A percentile compares a stretch with the other conserved stretches of the same genome.
Evolutionary conservation across 2,888 invertebrate genomes (phyloP).

Genomic region (Tachina lurida): DNA sequence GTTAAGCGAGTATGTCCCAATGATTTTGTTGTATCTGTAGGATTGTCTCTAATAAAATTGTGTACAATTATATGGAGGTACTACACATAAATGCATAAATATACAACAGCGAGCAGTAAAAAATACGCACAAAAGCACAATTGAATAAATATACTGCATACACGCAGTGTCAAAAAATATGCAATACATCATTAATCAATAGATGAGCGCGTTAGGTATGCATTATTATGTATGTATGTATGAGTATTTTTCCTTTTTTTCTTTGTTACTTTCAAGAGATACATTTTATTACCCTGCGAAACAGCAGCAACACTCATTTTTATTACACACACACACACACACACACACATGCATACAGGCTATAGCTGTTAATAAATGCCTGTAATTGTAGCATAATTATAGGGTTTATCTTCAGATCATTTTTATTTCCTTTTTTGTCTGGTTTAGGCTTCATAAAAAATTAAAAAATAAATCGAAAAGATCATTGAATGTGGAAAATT

Average conservation of each 20-base stretch:
- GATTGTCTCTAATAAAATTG: constrained; percentile 68
- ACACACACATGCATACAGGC: neutral
- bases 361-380: constrained; percentile 1
- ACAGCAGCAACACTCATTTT: constrained; percentile 14
- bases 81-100: constrained; percentile 31
- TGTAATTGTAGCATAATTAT: constrained; percentile 50
- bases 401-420: constrained; percentile 45
- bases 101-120: constrained; percentile 45
- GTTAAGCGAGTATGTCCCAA: constrained; percentile 24
- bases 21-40: constrained; percentile 41
- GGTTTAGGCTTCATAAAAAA: neutral
- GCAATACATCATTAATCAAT: constrained; percentile 69
- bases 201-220: constrained; percentile 18
- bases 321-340: neutral
- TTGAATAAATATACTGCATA: constrained; percentile 57
- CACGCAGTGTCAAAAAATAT: constrained; percentile 63
- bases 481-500: constrained; percentile 12
- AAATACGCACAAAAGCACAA: constrained; percentile 64
- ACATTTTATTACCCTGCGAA: constrained; percentile 20
- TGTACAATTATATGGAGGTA: constrained; percentile 71
- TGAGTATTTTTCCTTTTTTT: neutral
- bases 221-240: constrained; percentile 5
- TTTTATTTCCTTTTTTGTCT: constrained; percentile 18
- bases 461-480: neutral
- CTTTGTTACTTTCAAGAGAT: constrained; percentile 9